A percentile compares a stretch with the other conserved stretches of the same genome.
These are phyloP conservation scores for Chelonoidis abingdonii DNA, from an alignment of 2,113 vertebrate genomes.

Conservation along the genomic window DNA sequence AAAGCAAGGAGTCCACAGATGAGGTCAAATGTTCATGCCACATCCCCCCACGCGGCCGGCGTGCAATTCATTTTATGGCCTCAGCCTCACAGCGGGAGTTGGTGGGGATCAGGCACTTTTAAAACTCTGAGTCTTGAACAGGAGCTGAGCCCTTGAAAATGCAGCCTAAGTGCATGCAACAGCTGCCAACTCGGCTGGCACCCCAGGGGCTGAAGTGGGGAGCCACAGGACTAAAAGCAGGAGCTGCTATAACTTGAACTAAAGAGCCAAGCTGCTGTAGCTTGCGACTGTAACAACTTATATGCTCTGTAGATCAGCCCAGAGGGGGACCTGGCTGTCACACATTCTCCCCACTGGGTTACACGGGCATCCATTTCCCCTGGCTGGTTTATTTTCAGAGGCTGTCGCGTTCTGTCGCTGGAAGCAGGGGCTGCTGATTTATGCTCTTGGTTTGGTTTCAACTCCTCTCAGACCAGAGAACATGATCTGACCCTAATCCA, in stretches of 20 bases:
- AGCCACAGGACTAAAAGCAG: background rate
- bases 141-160: background rate
- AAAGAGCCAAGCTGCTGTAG: background rate
- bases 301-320: background rate
- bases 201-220: background rate
- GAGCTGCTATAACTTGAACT: background rate
- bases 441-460: background rate
- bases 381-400: background rate
- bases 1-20: background rate
- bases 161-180: background rate
- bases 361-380: background rate
- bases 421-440: background rate
- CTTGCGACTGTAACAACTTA: background rate
- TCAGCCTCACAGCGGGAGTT: background rate
- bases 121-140: background rate
- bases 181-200: background rate
- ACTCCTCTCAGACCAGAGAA: background rate
- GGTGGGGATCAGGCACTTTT: background rate
- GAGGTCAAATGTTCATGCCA: background rate
- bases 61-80: background rate
- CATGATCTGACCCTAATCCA: background rate
- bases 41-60: background rate
- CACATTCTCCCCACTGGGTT: background rate
- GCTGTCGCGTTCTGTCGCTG: background rate
- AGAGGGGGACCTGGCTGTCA: background rate